Base-by-base conservation (phyloP, 2,113 vertebrate genomes). In the Gracilinanus agilis region DNA sequence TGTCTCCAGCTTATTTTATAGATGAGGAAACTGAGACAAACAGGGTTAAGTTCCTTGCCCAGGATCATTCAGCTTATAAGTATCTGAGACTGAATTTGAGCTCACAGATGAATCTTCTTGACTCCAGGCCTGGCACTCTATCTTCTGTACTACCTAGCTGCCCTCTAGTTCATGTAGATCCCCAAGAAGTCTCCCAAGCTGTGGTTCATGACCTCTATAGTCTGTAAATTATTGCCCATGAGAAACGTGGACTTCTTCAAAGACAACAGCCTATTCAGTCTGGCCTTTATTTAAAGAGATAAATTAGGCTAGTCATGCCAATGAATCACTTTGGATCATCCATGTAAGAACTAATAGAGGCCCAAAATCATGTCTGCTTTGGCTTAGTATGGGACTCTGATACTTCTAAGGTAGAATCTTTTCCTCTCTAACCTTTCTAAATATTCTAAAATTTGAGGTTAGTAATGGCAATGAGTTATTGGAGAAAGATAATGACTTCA, bases 131-230 rank as follows among this genome's bases (percentile, higher is more conserved):
- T 49, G 49, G 49, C 5, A 49, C 49, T 49, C 49, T 49, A 49
- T 49, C 49, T 49, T 49, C 49, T 49, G 5, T 49, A 49, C 49
- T 49, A 49, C 49, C 49, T 49, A 49, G 49, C 49, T 49, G 2
- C 49, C 4, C 34, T 75, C 34, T 75, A 75, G 13, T 75, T n/a
- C 61, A 75, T 75, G 5, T 21, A n/a, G 16, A n/a, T n/a, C 19
- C 61, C n/a, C 34, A n/a, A n/a, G n/a, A 75, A 29, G 3, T 75
- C 61, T 75, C 34, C 34, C 1, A 58, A 24, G 1, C 53, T n/a
- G 3, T 0, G 21, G 21, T 53, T 3, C 29, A 0, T 0, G 44
- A 67, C 1, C 21, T 56, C 40, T 24, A 13, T 11, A 88, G 23
- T 27, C 91, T 27, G 12, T 90, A 61, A 90, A 61, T 11, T 16